Evolutionary conservation across 1,140 invertebrate genomes (phyloP).

Genomic region (Cydia amplana): DNA sequence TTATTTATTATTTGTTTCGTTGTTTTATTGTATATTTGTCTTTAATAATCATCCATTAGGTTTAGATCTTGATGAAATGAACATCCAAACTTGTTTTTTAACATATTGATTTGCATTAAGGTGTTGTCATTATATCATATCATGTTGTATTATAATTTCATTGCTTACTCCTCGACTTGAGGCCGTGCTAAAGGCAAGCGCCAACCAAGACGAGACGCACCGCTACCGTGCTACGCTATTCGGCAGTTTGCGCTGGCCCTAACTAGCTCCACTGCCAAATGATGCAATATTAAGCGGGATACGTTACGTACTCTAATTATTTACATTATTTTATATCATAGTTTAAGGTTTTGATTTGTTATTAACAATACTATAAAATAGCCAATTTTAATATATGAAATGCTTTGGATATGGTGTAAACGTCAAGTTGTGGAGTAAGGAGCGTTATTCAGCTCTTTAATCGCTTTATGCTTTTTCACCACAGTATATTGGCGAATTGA

Average conservation of each 20-base stretch:
- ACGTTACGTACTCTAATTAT: slow-evolving; percentile 42
- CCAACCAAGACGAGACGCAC: neutral
- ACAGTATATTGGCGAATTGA: neutral
- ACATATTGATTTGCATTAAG: slow-evolving; percentile 30
- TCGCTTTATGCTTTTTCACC: neutral
- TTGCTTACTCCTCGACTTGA: slow-evolving; percentile 56
- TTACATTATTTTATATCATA: slow-evolving; percentile 46
- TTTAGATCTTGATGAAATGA: slow-evolving; percentile 27
- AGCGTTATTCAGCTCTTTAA: neutral
- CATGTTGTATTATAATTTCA: slow-evolving; percentile 39
- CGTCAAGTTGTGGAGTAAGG: slow-evolving; percentile 64
- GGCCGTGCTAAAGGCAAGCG: slow-evolving; percentile 36
- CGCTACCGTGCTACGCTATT: neutral
- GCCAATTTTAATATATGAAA: slow-evolving; percentile 20
- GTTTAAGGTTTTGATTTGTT: slow-evolving; percentile 36
- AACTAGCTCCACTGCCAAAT: slow-evolving; percentile 44
- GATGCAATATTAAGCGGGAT: slow-evolving; percentile 45
- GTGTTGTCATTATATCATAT: slow-evolving; percentile 36
- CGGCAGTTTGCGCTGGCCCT: neutral
- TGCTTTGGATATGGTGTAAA: neutral
- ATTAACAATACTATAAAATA: slow-evolving; percentile 25
- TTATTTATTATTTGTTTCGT: slow-evolving; percentile 29
- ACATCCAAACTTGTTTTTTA: neutral
- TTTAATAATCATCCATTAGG: slow-evolving; percentile 23
- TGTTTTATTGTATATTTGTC: slow-evolving; percentile 26